A percentile compares a stretch with the other conserved stretches of the same genome.
phyloP scores from a whole-genome alignment of 2,888 invertebrate genomes.

The Rotaria sp. region DNA sequence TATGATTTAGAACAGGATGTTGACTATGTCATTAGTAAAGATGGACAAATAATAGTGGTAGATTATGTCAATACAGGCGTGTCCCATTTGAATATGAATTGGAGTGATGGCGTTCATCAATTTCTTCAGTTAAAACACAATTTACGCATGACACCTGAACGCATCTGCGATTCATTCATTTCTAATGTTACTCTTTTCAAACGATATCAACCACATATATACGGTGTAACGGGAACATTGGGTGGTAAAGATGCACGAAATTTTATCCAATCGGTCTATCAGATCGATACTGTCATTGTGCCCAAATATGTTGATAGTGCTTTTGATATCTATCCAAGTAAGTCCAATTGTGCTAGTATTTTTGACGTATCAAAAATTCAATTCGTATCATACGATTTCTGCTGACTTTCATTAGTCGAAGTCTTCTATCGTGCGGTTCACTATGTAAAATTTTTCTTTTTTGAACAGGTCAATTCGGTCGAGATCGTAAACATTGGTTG shows the following conservation, averaged over 20 bases:
- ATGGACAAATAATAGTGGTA: slow-evolving; percentile 41
- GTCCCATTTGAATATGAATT: slow-evolving; percentile 41
- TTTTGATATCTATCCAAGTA: background rate
- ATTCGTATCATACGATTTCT: slow-evolving; percentile 37
- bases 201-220: slow-evolving; percentile 42
- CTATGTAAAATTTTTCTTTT: too few relatives aligned
- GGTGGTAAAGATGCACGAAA: slow-evolving; percentile 45
- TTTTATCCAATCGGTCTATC: slow-evolving; percentile 43
- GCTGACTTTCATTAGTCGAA: background rate
- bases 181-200: slow-evolving; percentile 41
- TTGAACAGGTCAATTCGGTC: background rate
- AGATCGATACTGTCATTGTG: slow-evolving; percentile 21
- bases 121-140: slow-evolving; percentile 43
- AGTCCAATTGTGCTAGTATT: too few relatives aligned
- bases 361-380: too few relatives aligned
- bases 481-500: background rate
- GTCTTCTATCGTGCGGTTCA: background rate
- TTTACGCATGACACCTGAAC: slow-evolving; percentile 40
- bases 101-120: slow-evolving; percentile 43
- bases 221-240: slow-evolving; percentile 46
- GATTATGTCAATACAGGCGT: slow-evolving; percentile 42
- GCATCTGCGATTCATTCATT: slow-evolving; percentile 42
- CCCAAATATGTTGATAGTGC: background rate
- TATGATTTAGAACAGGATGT: slow-evolving; percentile 32
- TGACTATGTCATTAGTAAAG: slow-evolving; percentile 41